Evolutionary conservation across 64 coral and sea anemone genomes (phyloP), one percentile per base, ranked within the genome.

Genomic region (Stichodactyla mertensii): DNA sequence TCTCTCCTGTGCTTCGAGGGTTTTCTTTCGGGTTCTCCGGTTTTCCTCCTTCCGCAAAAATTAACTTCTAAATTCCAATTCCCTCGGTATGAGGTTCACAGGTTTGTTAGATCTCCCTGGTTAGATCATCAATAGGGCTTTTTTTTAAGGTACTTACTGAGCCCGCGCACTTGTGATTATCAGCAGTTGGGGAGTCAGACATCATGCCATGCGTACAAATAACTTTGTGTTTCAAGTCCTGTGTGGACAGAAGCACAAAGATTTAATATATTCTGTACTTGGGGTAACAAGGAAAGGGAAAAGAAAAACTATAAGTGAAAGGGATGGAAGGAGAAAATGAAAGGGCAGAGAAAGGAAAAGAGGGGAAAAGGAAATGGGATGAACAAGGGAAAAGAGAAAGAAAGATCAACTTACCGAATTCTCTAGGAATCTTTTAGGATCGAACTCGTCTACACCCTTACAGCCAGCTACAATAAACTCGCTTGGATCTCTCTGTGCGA

Each of bases 91-190:
- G 4, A 58, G 8, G 8, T 3, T 58, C 36, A 45, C 36, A 45
- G 36, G 36, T 45, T 45, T 45, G 36, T 45, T 4, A 45, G 36
- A 1, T 45, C 36, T n/a, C n/a, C n/a, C n/a, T n/a, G n/a, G 36
- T 45, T 4, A 45, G 36, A 1, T 45, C 36, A 45, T 45, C 36
- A 45, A 45, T 2, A 45, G 36, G 36, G 1, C 36, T 45, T 45
- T 45, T 36, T 27, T 27, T 74, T 10, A 4, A 10, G 8, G 24
- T 74, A 81, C 94, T 82, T 85, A 96, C 94, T 71, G 94, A 82
- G 61, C 94, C 94, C 20, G 94, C 91, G 16, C 94, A 96, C 52
- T 96, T 96, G 88, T 96, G 94, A 54, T 96, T 88, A 27, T 84
- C 86, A 52, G 78, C 51, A 16, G 85, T 81, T 24, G 94, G 88